Evolutionary conservation across 1,140 invertebrate genomes (phyloP).

Genomic region (Eufriesea mexicana): DNA sequence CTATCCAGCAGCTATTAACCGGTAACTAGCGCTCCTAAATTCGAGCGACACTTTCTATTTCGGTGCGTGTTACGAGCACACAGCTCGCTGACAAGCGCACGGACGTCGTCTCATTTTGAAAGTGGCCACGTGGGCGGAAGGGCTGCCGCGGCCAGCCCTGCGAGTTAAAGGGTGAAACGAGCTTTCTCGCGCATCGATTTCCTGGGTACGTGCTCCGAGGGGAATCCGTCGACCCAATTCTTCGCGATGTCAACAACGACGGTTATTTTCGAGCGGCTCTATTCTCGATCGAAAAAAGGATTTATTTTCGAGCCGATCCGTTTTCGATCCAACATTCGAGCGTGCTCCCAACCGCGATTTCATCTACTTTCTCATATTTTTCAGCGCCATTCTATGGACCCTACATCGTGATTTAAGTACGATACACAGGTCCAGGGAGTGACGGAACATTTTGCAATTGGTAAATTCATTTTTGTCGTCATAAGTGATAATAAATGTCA

Average conservation of each 20-base stretch:
- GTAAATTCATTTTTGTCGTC: too few relatives aligned
- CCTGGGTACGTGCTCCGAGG: neutral
- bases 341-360: too few relatives aligned
- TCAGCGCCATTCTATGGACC: too few relatives aligned
- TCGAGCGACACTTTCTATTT: constrained; percentile 59
- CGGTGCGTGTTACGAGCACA: constrained; percentile 50
- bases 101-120: constrained; percentile 58
- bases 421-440: too few relatives aligned
- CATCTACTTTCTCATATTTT: too few relatives aligned
- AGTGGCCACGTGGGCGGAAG: constrained; percentile 50
- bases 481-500: too few relatives aligned
- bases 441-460: too few relatives aligned
- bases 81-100: constrained; percentile 47
- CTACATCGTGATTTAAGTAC: too few relatives aligned
- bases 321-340: too few relatives aligned
- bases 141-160: neutral
- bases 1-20: constrained; percentile 32
- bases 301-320: constrained; percentile 4
- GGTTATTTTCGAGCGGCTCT: constrained; percentile 18
- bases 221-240: constrained; percentile 44
- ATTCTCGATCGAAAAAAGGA: constrained; percentile 9
- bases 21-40: constrained; percentile 36
- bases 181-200: neutral
- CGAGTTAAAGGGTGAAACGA: neutral
- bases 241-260: constrained; percentile 21